Evolutionary conservation across 1,140 invertebrate genomes (phyloP), one percentile per base, ranked within the genome.

Genomic region (Nephotettix cincticeps): DNA sequence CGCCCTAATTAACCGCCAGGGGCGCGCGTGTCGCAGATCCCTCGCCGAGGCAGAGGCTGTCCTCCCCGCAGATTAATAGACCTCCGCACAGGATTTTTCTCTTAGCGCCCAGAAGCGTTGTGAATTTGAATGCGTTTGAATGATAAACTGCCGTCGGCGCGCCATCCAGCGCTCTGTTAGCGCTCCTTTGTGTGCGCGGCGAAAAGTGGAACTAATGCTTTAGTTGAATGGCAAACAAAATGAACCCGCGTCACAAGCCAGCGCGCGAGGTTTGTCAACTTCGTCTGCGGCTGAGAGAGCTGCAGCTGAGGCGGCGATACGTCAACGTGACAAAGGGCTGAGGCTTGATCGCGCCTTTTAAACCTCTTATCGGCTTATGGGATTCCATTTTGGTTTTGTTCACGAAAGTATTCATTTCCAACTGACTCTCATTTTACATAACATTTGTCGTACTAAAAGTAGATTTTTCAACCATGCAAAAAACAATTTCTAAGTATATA

Each of bases 111-210:
- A 45, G 32, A 27, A 45, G 64, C 64, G 64, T 67, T 67, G 64
- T 67, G 64, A 67, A 67, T 67, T 45, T 67, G 64, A 67, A 67
- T 67, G 64, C 40, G 64, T 67, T 25, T 67, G 64, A 67, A 67
- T 67, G 64, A 67, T 67, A 67, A 67, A 67, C 25, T 67, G 40
- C 36, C 3, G 19, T 9, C 27, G 64, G 14, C 64, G 64, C 64
- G 32, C 64, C 40, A 67, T 67, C 64, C 64, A 67, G 36, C 64
- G 64, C 32, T 67, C 64, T 67, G 30, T 67, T 67, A 67, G 40
- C n/a, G 17, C 27, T 27, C 36, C 64, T 67, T 67, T 67, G 64
- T 67, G 64, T 45, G 64, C 13, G 64, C 25, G 64, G 64, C 64
- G 64, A 45, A 67, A 67, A 67, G 64, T 43, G 64, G 64, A 67